These are phyloP conservation scores for Sprattus sprattus DNA, from an alignment of 2,113 vertebrate genomes.

Conservation along the genomic window DNA sequence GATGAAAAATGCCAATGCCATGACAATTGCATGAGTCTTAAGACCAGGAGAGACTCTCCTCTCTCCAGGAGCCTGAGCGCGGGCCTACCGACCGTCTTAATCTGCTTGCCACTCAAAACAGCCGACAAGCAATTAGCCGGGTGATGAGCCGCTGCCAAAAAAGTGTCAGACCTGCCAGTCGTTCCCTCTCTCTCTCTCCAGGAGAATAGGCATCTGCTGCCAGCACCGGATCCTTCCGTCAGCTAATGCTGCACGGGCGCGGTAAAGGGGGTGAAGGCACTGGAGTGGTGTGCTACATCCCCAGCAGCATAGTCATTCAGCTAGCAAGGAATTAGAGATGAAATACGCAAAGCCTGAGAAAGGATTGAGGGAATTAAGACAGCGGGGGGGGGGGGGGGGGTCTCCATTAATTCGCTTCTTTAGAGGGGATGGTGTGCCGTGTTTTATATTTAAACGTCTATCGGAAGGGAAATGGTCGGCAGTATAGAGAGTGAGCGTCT, in stretches of 20 bases:
- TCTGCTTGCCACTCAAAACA: not conserved
- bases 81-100: slow-evolving; percentile 25
- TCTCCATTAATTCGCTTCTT: not conserved
- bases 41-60: not conserved
- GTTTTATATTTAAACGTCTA: not conserved
- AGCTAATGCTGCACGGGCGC: too few species aligned
- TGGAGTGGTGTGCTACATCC: too few species aligned
- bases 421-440: not conserved
- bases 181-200: slow-evolving; percentile 5
- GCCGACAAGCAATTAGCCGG: slow-evolving; percentile 39
- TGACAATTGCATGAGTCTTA: not conserved
- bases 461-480: not conserved
- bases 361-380: not conserved
- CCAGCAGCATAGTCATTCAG: not conserved
- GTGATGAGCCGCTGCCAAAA: slow-evolving; percentile 38
- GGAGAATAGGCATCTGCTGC: not conserved
- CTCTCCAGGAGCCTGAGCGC: not conserved
- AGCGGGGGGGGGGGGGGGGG: not conserved
- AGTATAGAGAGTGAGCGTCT: not conserved
- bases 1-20: not conserved
- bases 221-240: not conserved
- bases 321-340: not conserved
- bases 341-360: not conserved
- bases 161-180: slow-evolving; percentile 50
- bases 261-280: too few species aligned